Evolutionary conservation across 2,888 invertebrate genomes (phyloP), one percentile per base, ranked within the genome.

Genomic region (Cataglyphis cursor): DNA sequence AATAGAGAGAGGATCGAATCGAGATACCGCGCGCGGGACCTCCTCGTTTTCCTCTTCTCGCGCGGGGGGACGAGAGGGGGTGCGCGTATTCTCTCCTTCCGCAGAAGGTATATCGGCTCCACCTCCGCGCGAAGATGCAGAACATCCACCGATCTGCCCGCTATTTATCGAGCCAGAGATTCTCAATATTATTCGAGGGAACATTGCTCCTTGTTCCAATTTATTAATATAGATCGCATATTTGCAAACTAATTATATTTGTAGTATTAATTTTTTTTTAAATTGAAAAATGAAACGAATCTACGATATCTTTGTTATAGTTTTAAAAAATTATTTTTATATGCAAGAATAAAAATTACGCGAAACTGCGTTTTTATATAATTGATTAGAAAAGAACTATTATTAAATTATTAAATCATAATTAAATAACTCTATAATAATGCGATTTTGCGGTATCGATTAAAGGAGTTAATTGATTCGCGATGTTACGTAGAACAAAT

Each of bases 1-100:
- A 84, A 90, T 88, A 86, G 89, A 87, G 83, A 86, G 89, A 87
- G 83, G 82, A 87, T 90, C 85, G 88, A 88, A 83, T 64, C 81
- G 81, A 64, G 31, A 64, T 73, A 72, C 82, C 64, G 66, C 65
- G 61, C 83, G 15, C 44, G 44, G 15, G 44, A 44, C 18, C 44
- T 5, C 44, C 41, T 44, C 41, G 41, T 44, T 44, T 44, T 44
- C 83, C 85, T 61, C 68, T 31, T 73, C 59, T 62, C 78, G 57
- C n/a, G 15, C 24, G 24, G 24, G 24, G 24, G 24, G 24, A 24
- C 68, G 51, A 41, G 41, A 9, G 54, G 59, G 62, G 21, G 41
- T n/a, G n/a, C 18, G 8, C n/a, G 6, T 48, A n/a, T 66, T 65
- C 41, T 54, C 68, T 62, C 18, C 74, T 59, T 62, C 70, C 83